phyloP scores from a whole-genome alignment of 2,888 invertebrate genomes.

The Apodemia duryi region DNA sequence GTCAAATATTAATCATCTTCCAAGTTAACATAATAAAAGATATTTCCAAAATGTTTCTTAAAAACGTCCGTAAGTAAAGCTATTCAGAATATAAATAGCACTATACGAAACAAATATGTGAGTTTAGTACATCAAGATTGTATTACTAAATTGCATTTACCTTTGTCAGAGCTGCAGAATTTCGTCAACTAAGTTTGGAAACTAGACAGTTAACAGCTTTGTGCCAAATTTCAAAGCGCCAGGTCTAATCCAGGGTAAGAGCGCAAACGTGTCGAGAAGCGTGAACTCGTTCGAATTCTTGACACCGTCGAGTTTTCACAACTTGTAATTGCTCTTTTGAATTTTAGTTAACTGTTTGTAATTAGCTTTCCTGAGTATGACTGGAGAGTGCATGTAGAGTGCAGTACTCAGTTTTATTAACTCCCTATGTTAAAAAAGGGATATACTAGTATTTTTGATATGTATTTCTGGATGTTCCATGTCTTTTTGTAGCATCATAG shows the following conservation, averaged over 20 bases:
- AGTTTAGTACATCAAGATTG: slow-evolving; percentile 22
- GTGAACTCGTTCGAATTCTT: slow-evolving; percentile 49
- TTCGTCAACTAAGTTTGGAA: slow-evolving; percentile 21
- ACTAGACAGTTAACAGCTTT: slow-evolving; percentile 32
- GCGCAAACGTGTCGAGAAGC: slow-evolving; percentile 49
- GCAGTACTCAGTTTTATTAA: neutral
- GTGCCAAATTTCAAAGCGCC: slow-evolving; percentile 36
- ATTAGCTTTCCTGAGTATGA: slow-evolving; percentile 1
- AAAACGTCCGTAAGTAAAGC: too few relatives aligned
- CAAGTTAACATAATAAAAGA: too few relatives aligned
- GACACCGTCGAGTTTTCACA: slow-evolving; percentile 50
- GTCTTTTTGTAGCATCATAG: too few relatives aligned
- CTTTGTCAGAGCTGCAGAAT: slow-evolving; percentile 25
- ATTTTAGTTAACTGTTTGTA: slow-evolving; percentile 18
- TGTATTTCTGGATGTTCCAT: too few relatives aligned
- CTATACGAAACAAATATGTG: neutral
- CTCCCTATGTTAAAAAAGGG: too few relatives aligned
- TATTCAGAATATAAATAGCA: neutral
- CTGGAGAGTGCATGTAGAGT: neutral
- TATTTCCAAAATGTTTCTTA: too few relatives aligned
- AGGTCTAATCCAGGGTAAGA: slow-evolving; percentile 41
- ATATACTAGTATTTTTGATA: too few relatives aligned
- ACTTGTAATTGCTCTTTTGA: slow-evolving; percentile 33
- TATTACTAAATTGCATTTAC: slow-evolving; percentile 29
- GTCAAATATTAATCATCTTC: too few relatives aligned